Conservation (phyloP, 2,888 invertebrate species). For the Zhuqinia jingwanae region DNA sequence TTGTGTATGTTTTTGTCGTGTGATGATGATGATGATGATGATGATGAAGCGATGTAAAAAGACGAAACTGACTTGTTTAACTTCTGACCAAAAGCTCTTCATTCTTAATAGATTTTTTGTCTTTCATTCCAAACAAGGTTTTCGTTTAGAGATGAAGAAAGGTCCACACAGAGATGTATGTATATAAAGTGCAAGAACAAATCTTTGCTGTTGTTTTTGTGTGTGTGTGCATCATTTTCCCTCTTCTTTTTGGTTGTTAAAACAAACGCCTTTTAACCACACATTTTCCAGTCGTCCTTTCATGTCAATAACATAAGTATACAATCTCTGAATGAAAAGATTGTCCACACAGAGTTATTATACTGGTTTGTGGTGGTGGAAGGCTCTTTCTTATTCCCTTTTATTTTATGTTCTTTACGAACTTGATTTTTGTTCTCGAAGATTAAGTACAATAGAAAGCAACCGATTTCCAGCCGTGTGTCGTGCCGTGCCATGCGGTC, state of each 20-base stretch:
- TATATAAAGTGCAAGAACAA: constrained; percentile 2
- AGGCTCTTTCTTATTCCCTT: constrained; percentile 35
- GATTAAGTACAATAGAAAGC: constrained; percentile 60
- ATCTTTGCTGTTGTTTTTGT: constrained; percentile 18
- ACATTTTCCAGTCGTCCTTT: constrained; percentile 50
- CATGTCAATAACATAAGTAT: constrained; percentile 45
- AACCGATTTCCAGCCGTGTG: constrained; percentile 65
- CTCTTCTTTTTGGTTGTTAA: constrained; percentile 12
- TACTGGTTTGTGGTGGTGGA: constrained; percentile 35
- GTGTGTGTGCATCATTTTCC: constrained; percentile 18
- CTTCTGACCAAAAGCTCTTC: constrained; percentile 41
- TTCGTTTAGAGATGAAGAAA: neutral
- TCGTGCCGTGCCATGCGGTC: constrained; percentile 59
- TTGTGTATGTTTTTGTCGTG: constrained; percentile 34
- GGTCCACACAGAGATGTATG: neutral
- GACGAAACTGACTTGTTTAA: neutral
- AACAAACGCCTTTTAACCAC: constrained; percentile 60
- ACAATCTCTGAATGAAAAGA: constrained; percentile 10
- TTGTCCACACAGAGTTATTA: neutral
- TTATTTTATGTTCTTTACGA: constrained; percentile 32
- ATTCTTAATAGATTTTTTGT: constrained; percentile 34
- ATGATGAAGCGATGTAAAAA: no score
- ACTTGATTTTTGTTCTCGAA: constrained; percentile 28
- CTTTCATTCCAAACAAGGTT: constrained; percentile 21
- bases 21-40: no score